Conservation (phyloP, 2,888 invertebrate species). For the Synanthedon andrenaeformis region DNA sequence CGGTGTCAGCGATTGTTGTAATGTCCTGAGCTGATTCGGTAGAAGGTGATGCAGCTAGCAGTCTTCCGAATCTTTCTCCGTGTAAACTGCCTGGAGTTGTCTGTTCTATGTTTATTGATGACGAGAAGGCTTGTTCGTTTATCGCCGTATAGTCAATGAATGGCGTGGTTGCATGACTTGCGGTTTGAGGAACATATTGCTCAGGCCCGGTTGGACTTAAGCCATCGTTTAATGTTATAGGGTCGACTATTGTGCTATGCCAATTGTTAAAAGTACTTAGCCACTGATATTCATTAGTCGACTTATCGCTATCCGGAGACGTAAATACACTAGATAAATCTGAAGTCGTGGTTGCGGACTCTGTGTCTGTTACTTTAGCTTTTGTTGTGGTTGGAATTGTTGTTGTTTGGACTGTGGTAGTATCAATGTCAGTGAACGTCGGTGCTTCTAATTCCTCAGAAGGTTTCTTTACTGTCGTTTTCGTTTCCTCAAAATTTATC, state of each 20-base stretch:
- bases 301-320: constrained; percentile 46
- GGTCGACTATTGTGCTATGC: constrained; percentile 80
- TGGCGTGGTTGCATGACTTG: constrained; percentile 22
- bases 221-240: constrained; percentile 78
- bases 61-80: constrained; percentile 42
- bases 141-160: constrained; percentile 30
- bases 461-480: constrained; percentile 35
- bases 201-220: constrained; percentile 52
- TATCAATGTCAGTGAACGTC: constrained; percentile 31
- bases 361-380: constrained; percentile 21
- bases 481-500: constrained; percentile 29
- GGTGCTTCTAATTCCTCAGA: constrained; percentile 58
- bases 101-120: constrained; percentile 35
- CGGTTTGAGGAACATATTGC: constrained; percentile 32
- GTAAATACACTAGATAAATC: constrained; percentile 41
- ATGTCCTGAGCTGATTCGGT: constrained; percentile 69
- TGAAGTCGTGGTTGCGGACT: constrained; percentile 30
- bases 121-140: constrained; percentile 40
- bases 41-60: constrained; percentile 42
- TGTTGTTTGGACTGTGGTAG: constrained; percentile 37
- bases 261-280: constrained; percentile 63
- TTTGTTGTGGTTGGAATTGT: constrained; percentile 32
- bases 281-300: constrained; percentile 64
- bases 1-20: constrained; percentile 75
- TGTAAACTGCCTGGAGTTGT: constrained; percentile 28